Percentiles rank a stretch among this genome's conserved stretches.
These are phyloP conservation scores for Chiloscyllium plagiosum DNA, from an alignment of 2,113 vertebrate species.

Conservation along the genomic window DNA sequence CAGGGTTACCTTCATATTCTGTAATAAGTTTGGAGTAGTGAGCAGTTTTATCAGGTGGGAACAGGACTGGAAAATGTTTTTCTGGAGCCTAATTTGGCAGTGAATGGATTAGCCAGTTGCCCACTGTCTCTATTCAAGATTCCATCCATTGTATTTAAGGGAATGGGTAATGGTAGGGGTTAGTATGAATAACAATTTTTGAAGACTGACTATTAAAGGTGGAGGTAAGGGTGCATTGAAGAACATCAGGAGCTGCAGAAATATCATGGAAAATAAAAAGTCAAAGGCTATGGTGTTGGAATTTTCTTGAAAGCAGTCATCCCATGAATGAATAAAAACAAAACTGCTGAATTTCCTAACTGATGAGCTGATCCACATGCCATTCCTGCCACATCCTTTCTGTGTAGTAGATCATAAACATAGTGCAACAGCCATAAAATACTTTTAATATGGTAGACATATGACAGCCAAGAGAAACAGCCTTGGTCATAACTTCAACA, in stretches of 20 bases:
- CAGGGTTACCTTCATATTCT: not conserved
- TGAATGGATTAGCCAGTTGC: not conserved
- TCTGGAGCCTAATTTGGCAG: not conserved
- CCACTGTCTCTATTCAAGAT: not conserved
- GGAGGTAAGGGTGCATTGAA: not conserved
- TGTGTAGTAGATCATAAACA: too few relatives aligned
- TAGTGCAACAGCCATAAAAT: not conserved
- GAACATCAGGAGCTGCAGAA: not conserved
- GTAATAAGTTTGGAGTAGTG: too few relatives aligned
- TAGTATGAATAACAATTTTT: not conserved
- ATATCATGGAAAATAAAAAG: not conserved
- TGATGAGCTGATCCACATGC: not conserved
- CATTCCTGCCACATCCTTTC: not conserved
- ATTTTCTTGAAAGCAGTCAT: not conserved
- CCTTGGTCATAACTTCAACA: conserved; percentile 1
- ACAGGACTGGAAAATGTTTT: not conserved
- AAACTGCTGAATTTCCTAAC: not conserved
- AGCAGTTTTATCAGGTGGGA: not conserved
- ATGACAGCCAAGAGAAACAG: not conserved
- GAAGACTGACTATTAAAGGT: not conserved
- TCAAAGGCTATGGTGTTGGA: not conserved
- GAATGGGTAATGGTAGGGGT: not conserved
- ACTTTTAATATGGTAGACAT: not conserved
- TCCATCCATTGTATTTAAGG: not conserved
- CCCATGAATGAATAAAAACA: not conserved